Evolutionary conservation across 2,888 invertebrate genomes (phyloP).

Genomic region (Oxytorus armatus): DNA sequence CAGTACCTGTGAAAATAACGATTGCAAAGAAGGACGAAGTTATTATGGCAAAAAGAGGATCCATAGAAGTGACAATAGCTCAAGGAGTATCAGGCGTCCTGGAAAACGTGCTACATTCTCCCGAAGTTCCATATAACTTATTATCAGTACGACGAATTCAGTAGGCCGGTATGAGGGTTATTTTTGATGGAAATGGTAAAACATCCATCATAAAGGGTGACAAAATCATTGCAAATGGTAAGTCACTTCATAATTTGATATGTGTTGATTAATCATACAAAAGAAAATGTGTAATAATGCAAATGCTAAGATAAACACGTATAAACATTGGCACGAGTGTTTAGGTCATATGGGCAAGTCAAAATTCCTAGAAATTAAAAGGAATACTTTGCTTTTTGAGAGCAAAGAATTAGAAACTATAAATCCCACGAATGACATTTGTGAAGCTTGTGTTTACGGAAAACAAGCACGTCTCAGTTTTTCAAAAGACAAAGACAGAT

Average conservation of each 20-base stretch:
- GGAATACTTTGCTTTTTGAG: conserved; percentile 59
- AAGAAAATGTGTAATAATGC: conserved; percentile 11
- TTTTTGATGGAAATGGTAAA: conserved; percentile 74
- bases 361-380: conserved; percentile 69
- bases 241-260: conserved; percentile 69
- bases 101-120: conserved; percentile 73
- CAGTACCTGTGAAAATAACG: background rate
- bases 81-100: conserved; percentile 65
- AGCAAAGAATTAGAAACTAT: background rate
- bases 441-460: no score
- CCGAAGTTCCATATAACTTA: conserved; percentile 77
- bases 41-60: conserved; percentile 75
- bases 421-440: background rate
- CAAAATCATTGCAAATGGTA: conserved; percentile 71
- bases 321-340: conserved; percentile 74
- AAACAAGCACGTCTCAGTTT: background rate
- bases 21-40: conserved; percentile 47
- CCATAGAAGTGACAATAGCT: conserved; percentile 73
- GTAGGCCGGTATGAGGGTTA: conserved; percentile 74
- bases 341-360: conserved; percentile 73
- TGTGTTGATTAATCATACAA: conserved; percentile 59
- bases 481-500: background rate
- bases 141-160: conserved; percentile 74
- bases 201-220: conserved; percentile 65
- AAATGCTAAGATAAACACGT: conserved; percentile 33